Percentiles rank a stretch among this genome's conserved stretches.
phyloP scores from a whole-genome alignment of 1,140 invertebrate species.

The Zaprionus taronus region DNA sequence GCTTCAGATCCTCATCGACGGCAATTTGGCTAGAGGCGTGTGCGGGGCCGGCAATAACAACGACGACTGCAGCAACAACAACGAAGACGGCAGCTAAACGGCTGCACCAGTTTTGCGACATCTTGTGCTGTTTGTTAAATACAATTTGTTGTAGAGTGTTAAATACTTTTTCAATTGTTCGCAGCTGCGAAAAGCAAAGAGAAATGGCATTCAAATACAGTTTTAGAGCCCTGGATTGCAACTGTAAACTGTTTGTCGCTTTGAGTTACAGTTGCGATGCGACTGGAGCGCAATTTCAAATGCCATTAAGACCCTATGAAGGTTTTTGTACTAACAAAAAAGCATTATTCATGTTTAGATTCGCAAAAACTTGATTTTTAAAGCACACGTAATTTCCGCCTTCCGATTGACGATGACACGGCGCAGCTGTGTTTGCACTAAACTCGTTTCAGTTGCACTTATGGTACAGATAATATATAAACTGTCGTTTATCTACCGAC shows the following conservation, averaged over 20 bases:
- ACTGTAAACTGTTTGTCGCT: not conserved
- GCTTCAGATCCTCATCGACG: conserved; percentile 69
- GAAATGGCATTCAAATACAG: conserved; percentile 19
- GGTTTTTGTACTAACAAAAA: not conserved
- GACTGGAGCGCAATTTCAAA: not conserved
- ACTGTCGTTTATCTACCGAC: conserved; percentile 6
- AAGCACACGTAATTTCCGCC: not conserved
- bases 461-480: not conserved
- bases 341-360: not conserved
- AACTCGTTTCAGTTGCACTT: conserved; percentile 13
- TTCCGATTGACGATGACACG: not conserved
- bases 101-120: conserved; percentile 43
- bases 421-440: not conserved
- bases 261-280: not conserved
- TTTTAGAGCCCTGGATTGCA: not conserved
- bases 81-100: not conserved
- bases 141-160: conserved; percentile 14
- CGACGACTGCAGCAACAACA: conserved; percentile 4
- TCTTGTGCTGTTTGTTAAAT: conserved; percentile 47
- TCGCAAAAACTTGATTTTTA: not conserved
- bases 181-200: conserved; percentile 20
- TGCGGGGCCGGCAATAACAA: conserved; percentile 1
- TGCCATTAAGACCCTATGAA: not conserved
- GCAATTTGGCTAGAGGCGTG: conserved; percentile 56
- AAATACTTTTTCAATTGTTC: conserved; percentile 1